phyloP scores from a whole-genome alignment of 2,888 invertebrate genomes.

The Eupithecia abbreviata region DNA sequence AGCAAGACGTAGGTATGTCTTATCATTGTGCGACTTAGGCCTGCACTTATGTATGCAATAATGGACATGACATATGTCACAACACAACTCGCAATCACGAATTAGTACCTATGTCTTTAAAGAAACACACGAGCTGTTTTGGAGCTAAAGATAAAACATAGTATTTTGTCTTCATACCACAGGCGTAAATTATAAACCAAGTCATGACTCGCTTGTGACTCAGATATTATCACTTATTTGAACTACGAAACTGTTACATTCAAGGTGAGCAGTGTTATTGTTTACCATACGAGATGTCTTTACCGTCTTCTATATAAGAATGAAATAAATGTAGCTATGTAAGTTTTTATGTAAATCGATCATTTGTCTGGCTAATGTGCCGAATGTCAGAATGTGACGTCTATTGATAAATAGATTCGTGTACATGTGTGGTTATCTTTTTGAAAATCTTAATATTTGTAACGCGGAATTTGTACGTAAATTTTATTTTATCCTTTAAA shows the following conservation, averaged over 20 bases:
- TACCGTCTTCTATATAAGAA: conserved; percentile 6
- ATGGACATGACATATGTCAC: not conserved
- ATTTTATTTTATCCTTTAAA: not conserved
- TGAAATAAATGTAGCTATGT: conserved; percentile 9
- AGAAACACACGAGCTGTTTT: conserved; percentile 3
- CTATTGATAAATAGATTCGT: not conserved
- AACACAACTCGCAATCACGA: not conserved
- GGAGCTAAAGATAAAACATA: conserved; percentile 1
- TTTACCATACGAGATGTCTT: conserved; percentile 7
- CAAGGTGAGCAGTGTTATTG: conserved; percentile 26
- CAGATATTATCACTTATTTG: conserved; percentile 26
- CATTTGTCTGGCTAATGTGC: conserved; percentile 15
- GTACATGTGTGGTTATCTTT: not conserved
- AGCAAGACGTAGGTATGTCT: not conserved
- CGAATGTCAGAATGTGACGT: not conserved
- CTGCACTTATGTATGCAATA: not conserved
- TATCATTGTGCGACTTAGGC: not conserved
- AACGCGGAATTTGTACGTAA: not conserved
- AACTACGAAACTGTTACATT: conserved; percentile 21
- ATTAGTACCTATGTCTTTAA: not conserved
- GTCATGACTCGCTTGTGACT: conserved; percentile 19
- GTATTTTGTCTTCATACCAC: not conserved
- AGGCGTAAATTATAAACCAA: not conserved
- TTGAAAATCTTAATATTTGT: not conserved
- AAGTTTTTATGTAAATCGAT: conserved; percentile 17